A percentile compares a stretch with the other conserved stretches of the same genome.
Conservation (phyloP, 1,140 invertebrate species). For the Apis laboriosa region DNA sequence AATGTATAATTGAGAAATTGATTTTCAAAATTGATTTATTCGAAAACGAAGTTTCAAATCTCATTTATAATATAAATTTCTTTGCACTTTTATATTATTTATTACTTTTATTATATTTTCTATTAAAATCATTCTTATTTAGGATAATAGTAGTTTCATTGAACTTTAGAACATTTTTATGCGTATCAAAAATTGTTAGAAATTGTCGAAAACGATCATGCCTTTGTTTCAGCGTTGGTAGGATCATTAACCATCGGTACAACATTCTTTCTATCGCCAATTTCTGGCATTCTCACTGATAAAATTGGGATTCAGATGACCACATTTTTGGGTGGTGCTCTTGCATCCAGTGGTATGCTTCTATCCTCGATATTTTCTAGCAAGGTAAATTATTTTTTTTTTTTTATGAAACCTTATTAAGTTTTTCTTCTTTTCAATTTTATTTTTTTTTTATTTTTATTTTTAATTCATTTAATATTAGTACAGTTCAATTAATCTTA, state of each 20-base stretch:
- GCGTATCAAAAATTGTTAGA: slow-evolving; percentile 6
- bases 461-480: background rate
- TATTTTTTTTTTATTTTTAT: background rate
- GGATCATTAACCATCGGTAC: slow-evolving; percentile 93
- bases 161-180: background rate
- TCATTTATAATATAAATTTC: too few relatives aligned
- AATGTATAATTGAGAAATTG: too few relatives aligned
- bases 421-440: background rate
- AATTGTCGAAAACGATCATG: slow-evolving; percentile 4
- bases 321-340: slow-evolving; percentile 90
- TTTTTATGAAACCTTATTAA: background rate
- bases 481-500: too few relatives aligned
- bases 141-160: background rate
- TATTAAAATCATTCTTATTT: background rate
- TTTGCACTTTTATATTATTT: too few relatives aligned
- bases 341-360: slow-evolving; percentile 89
- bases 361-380: slow-evolving; percentile 89
- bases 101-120: background rate
- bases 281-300: slow-evolving; percentile 94
- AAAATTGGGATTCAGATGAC: slow-evolving; percentile 91
- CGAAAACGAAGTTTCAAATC: too few relatives aligned
- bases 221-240: slow-evolving; percentile 88
- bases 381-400: slow-evolving; percentile 74
- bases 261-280: slow-evolving; percentile 93
- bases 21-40: too few relatives aligned